Conservation (phyloP, 2,888 invertebrate genomes). For the Torymus auratus region DNA sequence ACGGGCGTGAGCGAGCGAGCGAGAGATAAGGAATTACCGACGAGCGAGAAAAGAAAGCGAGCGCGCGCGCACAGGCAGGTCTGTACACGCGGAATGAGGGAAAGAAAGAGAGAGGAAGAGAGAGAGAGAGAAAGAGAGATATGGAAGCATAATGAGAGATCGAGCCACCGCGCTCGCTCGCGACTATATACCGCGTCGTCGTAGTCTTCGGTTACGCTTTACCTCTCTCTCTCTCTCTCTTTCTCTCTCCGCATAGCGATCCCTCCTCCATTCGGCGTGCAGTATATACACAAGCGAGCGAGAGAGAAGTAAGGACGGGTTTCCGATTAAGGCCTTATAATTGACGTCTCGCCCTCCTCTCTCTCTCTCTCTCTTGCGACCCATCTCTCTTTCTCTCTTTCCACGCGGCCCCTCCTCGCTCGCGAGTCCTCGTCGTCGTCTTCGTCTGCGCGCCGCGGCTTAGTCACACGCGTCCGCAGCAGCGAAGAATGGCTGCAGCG, state of each 20-base stretch:
- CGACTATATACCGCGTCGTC: conserved; percentile 32
- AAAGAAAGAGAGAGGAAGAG: conserved; percentile 50
- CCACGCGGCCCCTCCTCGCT: conserved; percentile 20
- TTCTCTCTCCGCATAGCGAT: conserved; percentile 44
- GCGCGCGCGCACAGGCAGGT: too few relatives aligned
- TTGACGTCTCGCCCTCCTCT: conserved; percentile 72
- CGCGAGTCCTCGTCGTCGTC: conserved; percentile 14
- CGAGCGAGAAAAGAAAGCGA: too few relatives aligned
- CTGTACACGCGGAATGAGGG: not conserved
- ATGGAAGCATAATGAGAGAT: conserved; percentile 43
- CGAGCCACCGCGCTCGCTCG: not conserved
- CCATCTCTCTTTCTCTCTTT: conserved; percentile 43
- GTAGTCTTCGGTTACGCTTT: conserved; percentile 16
- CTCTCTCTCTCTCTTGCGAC: conserved; percentile 43
- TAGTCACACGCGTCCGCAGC: conserved; percentile 70
- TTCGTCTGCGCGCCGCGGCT: conserved; percentile 58
- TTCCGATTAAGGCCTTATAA: conserved; percentile 76
- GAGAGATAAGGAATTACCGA: not conserved
- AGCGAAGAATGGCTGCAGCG: conserved; percentile 60
- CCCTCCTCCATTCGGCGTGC: conserved; percentile 52
- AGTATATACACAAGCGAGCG: conserved; percentile 66
- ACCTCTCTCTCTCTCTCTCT: conserved; percentile 30
- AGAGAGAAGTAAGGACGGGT: conserved; percentile 73
- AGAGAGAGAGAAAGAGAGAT: conserved; percentile 40
- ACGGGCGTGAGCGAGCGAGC: not conserved